Percentiles rank a stretch among this genome's conserved stretches.
These are phyloP conservation scores for Ypsolopha scabrella DNA, from an alignment of 2,888 invertebrate species.

Conservation along the genomic window DNA sequence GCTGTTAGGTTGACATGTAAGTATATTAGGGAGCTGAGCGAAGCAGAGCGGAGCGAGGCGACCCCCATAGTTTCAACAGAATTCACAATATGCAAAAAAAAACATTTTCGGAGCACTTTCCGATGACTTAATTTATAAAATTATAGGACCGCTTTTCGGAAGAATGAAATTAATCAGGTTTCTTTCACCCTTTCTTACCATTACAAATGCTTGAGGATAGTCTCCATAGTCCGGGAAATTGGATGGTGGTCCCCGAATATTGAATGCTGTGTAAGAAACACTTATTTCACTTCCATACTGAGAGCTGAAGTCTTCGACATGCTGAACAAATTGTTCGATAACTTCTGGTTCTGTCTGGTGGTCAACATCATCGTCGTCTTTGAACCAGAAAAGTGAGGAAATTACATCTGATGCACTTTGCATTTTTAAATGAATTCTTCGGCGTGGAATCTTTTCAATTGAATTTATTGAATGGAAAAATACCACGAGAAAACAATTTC, in stretches of 20 bases:
- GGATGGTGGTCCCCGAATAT: slow-evolving; percentile 85
- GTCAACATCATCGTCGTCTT: slow-evolving; percentile 30
- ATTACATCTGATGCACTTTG: slow-evolving; percentile 56
- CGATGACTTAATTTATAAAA: too few relatives aligned
- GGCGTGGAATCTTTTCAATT: too few relatives aligned
- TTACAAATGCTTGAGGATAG: slow-evolving; percentile 89
- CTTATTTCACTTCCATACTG: slow-evolving; percentile 91
- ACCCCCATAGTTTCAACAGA: too few relatives aligned
- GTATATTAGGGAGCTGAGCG: too few relatives aligned
- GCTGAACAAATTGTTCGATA: slow-evolving; percentile 82
- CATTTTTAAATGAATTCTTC: slow-evolving; percentile 16
- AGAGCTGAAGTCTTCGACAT: slow-evolving; percentile 87
- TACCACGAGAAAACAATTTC: too few relatives aligned
- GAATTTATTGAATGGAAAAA: too few relatives aligned
- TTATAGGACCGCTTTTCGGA: too few relatives aligned
- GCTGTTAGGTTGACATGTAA: too few relatives aligned
- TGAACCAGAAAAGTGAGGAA: slow-evolving; percentile 52
- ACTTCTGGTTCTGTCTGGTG: slow-evolving; percentile 46
- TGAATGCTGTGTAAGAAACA: slow-evolving; percentile 89
- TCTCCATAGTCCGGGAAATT: slow-evolving; percentile 93
- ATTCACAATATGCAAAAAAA: too few relatives aligned
- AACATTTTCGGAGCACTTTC: too few relatives aligned
- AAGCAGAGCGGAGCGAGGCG: too few relatives aligned
- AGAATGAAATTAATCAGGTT: too few relatives aligned
- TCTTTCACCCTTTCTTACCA: slow-evolving; percentile 70